Base-by-base conservation (phyloP, 2,888 invertebrate genomes). In the Eupithecia dodoneata region DNA sequence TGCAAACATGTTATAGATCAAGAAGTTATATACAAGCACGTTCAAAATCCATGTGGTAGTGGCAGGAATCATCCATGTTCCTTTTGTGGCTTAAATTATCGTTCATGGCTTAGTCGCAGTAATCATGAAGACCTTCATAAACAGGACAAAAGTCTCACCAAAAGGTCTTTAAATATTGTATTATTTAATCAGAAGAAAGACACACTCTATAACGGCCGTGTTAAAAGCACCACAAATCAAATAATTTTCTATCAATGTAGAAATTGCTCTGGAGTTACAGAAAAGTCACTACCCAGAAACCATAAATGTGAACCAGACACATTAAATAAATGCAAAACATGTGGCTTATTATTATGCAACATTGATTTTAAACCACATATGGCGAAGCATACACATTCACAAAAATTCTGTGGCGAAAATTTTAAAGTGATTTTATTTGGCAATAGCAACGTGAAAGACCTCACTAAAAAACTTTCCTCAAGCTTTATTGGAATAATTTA, bases 231-330 rank as follows among this genome's bases (percentile, higher is more conserved):
- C 18, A 79, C 74, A 67, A 83, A 85, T 76, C 79, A 82, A 67
- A 91, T 88, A 81, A 81, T 89, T 74, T 80, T 93, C 70, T 91
- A 90, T 81, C 88, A 90, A 83, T 93, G 93, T 82, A 89, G 93
- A 85, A 88, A 85, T 73, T 93, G 93, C 78, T 82, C 87, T 71
- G 87, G 83, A 1, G 77, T 89, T 65, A 84, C 91, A 65, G 89
- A 92, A 78, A 89, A 87, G 80, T 83, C 76, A 74, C 75, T 13
- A 70, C 72, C 79, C 92, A 92, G 76, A 59, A 81, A 79, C 18
- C 79, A 79, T 49, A 49, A 47, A 9, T 93, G 93, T 84, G 82
- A 84, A 79, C 67, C 71, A 44, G 80, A 79, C 18, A 79, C 83
- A 72, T 84, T 89, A 74, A 85, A 81, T 79, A 86, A 87, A 81